Percentiles rank a stretch among this genome's conserved stretches.
phyloP scores from a whole-genome alignment of 2,797 vertebrate species.

The Heteromormyrus szaboi region DNA sequence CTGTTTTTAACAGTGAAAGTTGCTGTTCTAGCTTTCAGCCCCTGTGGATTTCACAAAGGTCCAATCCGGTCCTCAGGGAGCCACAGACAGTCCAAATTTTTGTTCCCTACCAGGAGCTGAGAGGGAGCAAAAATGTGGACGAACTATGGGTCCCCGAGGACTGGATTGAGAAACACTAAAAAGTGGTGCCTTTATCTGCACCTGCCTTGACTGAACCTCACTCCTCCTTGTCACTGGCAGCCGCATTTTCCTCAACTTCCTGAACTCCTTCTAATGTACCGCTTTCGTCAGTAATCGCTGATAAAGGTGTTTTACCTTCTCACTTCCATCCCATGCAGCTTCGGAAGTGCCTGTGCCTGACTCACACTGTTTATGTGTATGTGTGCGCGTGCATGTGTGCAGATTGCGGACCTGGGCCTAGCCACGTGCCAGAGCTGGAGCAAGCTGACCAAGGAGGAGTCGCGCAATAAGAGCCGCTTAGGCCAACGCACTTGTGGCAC shows the following conservation, averaged over 20 bases:
- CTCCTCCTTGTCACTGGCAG: background rate
- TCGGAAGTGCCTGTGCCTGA: background rate
- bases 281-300: background rate
- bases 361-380: background rate
- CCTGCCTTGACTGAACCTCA: background rate
- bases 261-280: background rate
- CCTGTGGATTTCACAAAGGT: background rate
- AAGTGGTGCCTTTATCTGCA: background rate
- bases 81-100: background rate
- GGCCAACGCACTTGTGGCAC: conserved; percentile 28
- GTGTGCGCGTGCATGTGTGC: conserved; percentile 18
- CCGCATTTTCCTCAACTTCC: background rate
- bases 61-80: background rate
- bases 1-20: background rate
- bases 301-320: background rate
- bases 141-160: background rate
- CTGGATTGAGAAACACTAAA: background rate
- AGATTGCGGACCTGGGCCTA: conserved; percentile 92
- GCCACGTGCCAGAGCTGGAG: conserved; percentile 86
- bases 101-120: background rate
- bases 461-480: conserved; percentile 51
- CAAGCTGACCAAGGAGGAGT: conserved; percentile 78
- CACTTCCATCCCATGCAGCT: background rate
- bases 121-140: background rate
- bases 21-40: background rate